Percentiles rank a stretch among this genome's conserved stretches.
Evolutionary conservation across 2,888 invertebrate species (phyloP).

Genomic region (Saturnia pavonia): DNA sequence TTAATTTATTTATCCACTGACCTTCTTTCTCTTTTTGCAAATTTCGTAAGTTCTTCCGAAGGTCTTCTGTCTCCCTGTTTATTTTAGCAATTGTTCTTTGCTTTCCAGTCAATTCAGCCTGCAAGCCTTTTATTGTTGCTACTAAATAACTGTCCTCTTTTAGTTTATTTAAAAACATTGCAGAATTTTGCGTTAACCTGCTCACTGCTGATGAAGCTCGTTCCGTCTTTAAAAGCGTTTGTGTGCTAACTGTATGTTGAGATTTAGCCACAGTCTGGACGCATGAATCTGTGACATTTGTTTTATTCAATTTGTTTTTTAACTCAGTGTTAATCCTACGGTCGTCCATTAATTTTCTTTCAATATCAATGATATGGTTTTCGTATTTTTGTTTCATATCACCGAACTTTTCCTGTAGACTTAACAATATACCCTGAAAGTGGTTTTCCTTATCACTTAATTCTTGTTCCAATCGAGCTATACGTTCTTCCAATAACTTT

Average conservation of each 20-base stretch:
- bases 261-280: conserved; percentile 74
- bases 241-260: conserved; percentile 53
- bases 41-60: conserved; percentile 87
- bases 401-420: conserved; percentile 88
- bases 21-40: conserved; percentile 90
- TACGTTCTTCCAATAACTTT: conserved; percentile 87
- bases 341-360: conserved; percentile 82
- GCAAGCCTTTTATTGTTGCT: conserved; percentile 90
- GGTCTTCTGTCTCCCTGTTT: conserved; percentile 88
- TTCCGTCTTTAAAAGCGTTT: conserved; percentile 65
- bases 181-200: conserved; percentile 79
- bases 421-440: conserved; percentile 86
- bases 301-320: conserved; percentile 77
- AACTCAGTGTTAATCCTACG: conserved; percentile 73
- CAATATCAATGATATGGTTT: conserved; percentile 87
- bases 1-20: conserved; percentile 30
- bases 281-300: conserved; percentile 56
- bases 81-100: conserved; percentile 87
- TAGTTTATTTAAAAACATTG: conserved; percentile 70
- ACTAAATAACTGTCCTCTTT: conserved; percentile 90
- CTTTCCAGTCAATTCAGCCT: conserved; percentile 87
- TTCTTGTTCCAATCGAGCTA: conserved; percentile 86
- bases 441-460: conserved; percentile 86
- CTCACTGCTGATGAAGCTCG: conserved; percentile 74
- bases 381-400: conserved; percentile 90